These are phyloP conservation scores for Drosophila melanogaster DNA, from an alignment of 1,140 invertebrate genomes.

Conservation along the genomic window Release_6_plus_ISO1_MT NT_037436.4:6535001-6535500, in stretches of 20 bases:
- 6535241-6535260: conserved; percentile 15
- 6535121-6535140: not conserved
- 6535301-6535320: conserved; percentile 46
- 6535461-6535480: conserved; percentile 16
- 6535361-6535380: not conserved
- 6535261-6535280: conserved; percentile 32
- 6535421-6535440: conserved; percentile 45
- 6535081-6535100: not conserved
- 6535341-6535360: conserved; percentile 23
- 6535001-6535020: conserved; percentile 80
- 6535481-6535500: conserved; percentile 6
- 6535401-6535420: conserved; percentile 30
- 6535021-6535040: conserved; percentile 78
- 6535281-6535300: conserved; percentile 45
- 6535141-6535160: conserved; percentile 12
- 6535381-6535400: not conserved
- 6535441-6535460: conserved; percentile 10
- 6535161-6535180: conserved; percentile 71
- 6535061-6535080: conserved; percentile 23
- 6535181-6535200: conserved; percentile 83
- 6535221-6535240: conserved; percentile 17
- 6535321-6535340: conserved; percentile 43
- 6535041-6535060: conserved; percentile 79
- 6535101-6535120: not conserved
- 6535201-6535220: conserved; percentile 77